Conservation (phyloP, 2,113 vertebrate genomes). For the Apus apus region DNA sequence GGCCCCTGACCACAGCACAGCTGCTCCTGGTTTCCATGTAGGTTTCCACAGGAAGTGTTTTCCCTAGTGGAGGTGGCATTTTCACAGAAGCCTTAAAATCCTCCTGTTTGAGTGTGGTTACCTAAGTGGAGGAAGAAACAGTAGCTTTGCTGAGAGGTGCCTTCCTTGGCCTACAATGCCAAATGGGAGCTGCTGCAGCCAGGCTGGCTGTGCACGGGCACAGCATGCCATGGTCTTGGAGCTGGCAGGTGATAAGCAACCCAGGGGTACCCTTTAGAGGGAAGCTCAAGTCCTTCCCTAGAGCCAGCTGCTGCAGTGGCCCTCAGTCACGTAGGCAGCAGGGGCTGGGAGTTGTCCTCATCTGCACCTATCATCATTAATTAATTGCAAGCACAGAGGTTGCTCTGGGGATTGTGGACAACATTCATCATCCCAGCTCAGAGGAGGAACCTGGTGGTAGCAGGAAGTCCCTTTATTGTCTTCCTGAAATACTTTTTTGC, state of each 20-base stretch:
- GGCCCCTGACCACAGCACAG: not conserved
- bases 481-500: not conserved
- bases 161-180: not conserved
- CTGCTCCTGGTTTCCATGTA: not conserved
- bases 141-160: not conserved
- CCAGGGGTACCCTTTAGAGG: fast-evolving
- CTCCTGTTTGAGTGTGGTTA: not conserved
- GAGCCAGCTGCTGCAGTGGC: not conserved
- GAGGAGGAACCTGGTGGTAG: not conserved
- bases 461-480: not conserved
- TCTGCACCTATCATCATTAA: not conserved
- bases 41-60: not conserved
- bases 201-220: fast-evolving
- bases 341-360: not conserved
- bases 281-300: not conserved
- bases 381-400: not conserved
- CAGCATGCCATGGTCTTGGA: not conserved
- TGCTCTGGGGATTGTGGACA: not conserved
- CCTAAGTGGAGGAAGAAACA: not conserved
- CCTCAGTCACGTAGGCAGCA: not conserved
- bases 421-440: not conserved
- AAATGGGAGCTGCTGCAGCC: not conserved
- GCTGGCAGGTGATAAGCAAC: not conserved
- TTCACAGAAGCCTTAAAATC: not conserved
- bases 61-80: not conserved